Evolutionary conservation across 1,140 invertebrate genomes (phyloP), one percentile per base, ranked within the genome.

Genomic region (Cotesia typhae): DNA sequence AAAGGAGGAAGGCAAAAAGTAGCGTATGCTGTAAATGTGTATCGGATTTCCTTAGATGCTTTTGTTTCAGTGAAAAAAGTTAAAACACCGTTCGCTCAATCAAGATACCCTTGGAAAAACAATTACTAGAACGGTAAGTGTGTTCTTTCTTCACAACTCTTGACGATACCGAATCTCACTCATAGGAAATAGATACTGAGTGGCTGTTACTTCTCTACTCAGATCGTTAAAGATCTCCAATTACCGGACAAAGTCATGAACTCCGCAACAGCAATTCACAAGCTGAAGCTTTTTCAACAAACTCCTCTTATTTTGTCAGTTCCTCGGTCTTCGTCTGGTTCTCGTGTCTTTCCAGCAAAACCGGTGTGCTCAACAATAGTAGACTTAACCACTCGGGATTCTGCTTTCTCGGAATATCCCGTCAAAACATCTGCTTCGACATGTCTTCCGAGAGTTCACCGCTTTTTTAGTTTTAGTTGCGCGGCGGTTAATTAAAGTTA

Each of bases 161-260:
- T 67, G 14, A 14, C 65, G 75, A 64, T 51, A 63, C 52, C 60
- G 57, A 51, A 35, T 69, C 38, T 60, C 17, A 64, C 36, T 9
- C 55, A 57, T 64, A 59, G 67, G 60, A 79, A 79, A 77, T 70
- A 74, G 74, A 78, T 78, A 78, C 71, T 57, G 52, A 74, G 70
- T 74, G 65, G 53, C 14, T 17, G 55, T 69, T 73, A 75, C 78
- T 68, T 72, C 53, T 36, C 17, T 57, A 68, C 61, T 67, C 69
- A 65, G 41, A 47, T 79, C 72, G 76, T 80, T 80, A 80, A 80
- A 79, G 78, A 74, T 78, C 76, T 76, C 64, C 79, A 79, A 79
- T 80, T 80, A 80, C 74, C 63, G 47, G 72, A 28, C 51, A 59
- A 69, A 78, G 65, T 78, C 70, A 61, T 37, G 70, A 75, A 75